These are phyloP conservation scores for Laothoe populi DNA, from an alignment of 2,888 invertebrate genomes.

Conservation along the genomic window DNA sequence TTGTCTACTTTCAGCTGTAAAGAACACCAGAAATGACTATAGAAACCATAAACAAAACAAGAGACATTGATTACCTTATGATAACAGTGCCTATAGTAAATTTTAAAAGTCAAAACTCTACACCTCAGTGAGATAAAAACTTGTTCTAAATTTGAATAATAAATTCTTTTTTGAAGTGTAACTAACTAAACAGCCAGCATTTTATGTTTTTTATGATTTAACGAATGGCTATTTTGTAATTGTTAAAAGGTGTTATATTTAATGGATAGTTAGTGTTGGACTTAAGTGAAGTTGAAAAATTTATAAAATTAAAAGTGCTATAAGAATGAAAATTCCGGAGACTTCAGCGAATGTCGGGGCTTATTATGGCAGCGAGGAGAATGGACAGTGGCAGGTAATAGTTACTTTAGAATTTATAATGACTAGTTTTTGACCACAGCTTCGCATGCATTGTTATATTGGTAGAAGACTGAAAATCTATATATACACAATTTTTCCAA, in stretches of 20 bases:
- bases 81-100: slow-evolving; percentile 52
- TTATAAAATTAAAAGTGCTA: slow-evolving; percentile 40
- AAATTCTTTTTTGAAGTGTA: slow-evolving; percentile 35
- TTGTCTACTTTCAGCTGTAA: slow-evolving; percentile 53
- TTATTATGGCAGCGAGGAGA: slow-evolving; percentile 77
- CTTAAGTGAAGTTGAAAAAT: slow-evolving; percentile 29
- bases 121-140: slow-evolving; percentile 21
- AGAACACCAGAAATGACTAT: slow-evolving; percentile 70
- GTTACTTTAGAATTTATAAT: slow-evolving; percentile 29
- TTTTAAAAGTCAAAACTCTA: slow-evolving; percentile 21
- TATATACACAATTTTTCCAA: too few relatives aligned
- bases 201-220: slow-evolving; percentile 32
- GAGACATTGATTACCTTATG: slow-evolving; percentile 49
- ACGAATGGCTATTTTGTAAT: slow-evolving; percentile 28
- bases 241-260: slow-evolving; percentile 35
- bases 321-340: slow-evolving; percentile 81
- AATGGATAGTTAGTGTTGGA: slow-evolving; percentile 44
- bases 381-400: slow-evolving; percentile 77
- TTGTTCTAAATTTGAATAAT: slow-evolving; percentile 23
- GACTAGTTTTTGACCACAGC: too few relatives aligned
- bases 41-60: slow-evolving; percentile 47
- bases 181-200: slow-evolving; percentile 33
- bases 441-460: too few relatives aligned
- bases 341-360: slow-evolving; percentile 72
- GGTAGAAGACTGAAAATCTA: too few relatives aligned